These are phyloP conservation scores for Chrysemys picta DNA, from an alignment of 2,113 vertebrate species.

Conservation along the genomic window DNA sequence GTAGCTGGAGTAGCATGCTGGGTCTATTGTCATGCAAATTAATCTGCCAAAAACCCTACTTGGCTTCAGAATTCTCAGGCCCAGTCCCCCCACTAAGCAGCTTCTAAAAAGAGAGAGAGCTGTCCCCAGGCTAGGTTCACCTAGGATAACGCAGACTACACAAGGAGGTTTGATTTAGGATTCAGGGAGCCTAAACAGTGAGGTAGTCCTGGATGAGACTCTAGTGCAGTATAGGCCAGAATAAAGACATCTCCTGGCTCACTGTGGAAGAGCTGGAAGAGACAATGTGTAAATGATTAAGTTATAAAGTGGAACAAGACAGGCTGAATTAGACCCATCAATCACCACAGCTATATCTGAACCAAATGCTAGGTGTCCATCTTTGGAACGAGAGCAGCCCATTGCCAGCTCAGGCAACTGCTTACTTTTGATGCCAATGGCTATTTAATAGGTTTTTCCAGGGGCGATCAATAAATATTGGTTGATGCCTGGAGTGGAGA, in stretches of 20 bases:
- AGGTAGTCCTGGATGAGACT: not conserved
- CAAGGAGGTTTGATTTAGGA: rapidly evolving
- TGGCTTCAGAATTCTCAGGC: rapidly evolving
- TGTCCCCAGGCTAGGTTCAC: not conserved
- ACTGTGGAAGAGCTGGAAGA: not conserved
- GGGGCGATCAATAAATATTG: not conserved
- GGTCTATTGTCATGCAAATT: not conserved
- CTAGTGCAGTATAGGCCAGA: not conserved
- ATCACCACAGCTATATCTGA: slow-evolving; percentile 33
- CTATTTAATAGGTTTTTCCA: rapidly evolving
- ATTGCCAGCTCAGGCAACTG: slow-evolving; percentile 7
- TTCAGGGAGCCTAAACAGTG: rapidly evolving
- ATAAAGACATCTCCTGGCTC: slow-evolving; percentile 49
- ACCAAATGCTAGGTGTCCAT: slow-evolving; percentile 62
- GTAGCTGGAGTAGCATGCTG: not conserved
- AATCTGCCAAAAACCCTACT: not conserved
- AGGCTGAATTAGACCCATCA: slow-evolving; percentile 61
- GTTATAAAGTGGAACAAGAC: slow-evolving; percentile 45
- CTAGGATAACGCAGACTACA: rapidly evolving
- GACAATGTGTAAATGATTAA: slow-evolving; percentile 64
- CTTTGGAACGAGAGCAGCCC: slow-evolving; percentile 1
- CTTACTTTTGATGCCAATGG: slow-evolving; percentile 22
- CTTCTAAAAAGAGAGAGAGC: rapidly evolving
- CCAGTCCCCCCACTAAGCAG: not conserved
- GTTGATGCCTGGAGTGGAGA: not conserved